These are phyloP conservation scores for Fragum whitleyi DNA, from an alignment of 2,888 invertebrate genomes.

Conservation along the genomic window DNA sequence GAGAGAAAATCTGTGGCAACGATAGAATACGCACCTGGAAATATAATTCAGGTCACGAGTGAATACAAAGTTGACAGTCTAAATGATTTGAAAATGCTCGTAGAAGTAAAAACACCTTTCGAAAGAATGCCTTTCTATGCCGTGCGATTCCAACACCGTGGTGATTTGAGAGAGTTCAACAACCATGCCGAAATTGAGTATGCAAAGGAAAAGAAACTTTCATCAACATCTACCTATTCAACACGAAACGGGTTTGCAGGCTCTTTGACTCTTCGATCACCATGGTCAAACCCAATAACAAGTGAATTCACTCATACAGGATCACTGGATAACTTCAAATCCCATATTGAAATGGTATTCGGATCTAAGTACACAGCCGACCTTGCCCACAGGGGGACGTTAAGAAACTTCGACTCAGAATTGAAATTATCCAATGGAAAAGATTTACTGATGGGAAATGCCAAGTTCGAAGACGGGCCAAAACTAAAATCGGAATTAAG, in stretches of 20 bases:
- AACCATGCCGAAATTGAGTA: slow-evolving; percentile 46
- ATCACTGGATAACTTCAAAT: slow-evolving; percentile 27
- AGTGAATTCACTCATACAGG: slow-evolving; percentile 35
- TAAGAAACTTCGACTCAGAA: slow-evolving; percentile 13
- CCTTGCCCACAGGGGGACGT: slow-evolving; percentile 34
- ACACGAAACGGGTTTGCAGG: slow-evolving; percentile 29
- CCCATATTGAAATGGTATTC: slow-evolving; percentile 38
- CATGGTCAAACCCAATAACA: slow-evolving; percentile 33
- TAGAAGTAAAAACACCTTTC: slow-evolving; percentile 52
- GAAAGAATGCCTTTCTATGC: slow-evolving; percentile 28
- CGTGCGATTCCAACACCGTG: slow-evolving; percentile 31
- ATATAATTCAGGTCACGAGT: slow-evolving; percentile 29
- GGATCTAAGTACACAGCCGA: slow-evolving; percentile 28
- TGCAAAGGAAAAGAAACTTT: slow-evolving; percentile 24
- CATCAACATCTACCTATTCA: slow-evolving; percentile 34
- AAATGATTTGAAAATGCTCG: slow-evolving; percentile 23
- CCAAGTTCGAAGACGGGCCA: slow-evolving; percentile 32
- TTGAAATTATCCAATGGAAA: slow-evolving; percentile 32
- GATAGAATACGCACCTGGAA: slow-evolving; percentile 48
- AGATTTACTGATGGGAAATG: slow-evolving; percentile 16
- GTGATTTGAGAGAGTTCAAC: slow-evolving; percentile 32
- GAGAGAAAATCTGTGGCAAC: slow-evolving; percentile 31
- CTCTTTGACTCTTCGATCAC: slow-evolving; percentile 32
- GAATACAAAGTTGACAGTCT: slow-evolving; percentile 22
- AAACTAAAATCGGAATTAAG: slow-evolving; percentile 28